Conservation (phyloP, 1,140 invertebrate species). For the Diplogasteroides magnus region DNA sequence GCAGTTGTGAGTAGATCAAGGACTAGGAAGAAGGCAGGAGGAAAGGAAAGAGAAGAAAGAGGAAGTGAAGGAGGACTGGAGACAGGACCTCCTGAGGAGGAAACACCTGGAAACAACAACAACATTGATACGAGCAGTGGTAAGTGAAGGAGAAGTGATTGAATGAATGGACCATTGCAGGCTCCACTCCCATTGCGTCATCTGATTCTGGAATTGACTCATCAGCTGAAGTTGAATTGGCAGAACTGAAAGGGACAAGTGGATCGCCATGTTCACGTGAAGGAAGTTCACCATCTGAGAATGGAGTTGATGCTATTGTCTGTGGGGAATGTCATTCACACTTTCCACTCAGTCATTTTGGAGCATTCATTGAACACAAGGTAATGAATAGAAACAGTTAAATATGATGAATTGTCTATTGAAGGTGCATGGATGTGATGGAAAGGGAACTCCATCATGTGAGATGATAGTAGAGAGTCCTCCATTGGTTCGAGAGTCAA, state of each 20-base stretch:
- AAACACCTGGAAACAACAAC: background rate
- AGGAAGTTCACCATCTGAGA: constrained; percentile 3
- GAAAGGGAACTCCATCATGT: constrained; percentile 36
- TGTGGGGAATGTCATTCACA: constrained; percentile 44
- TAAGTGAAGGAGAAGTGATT: background rate
- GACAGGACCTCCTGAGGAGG: background rate
- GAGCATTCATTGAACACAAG: constrained; percentile 50
- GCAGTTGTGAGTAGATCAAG: background rate
- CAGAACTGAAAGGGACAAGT: constrained; percentile 1
- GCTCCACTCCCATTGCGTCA: constrained; percentile 47
- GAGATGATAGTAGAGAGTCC: constrained; percentile 28
- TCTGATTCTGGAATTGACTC: constrained; percentile 48
- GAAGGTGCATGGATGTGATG: constrained; percentile 35
- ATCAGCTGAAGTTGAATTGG: constrained; percentile 21
- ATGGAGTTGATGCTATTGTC: constrained; percentile 39
- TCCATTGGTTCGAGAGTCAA: constrained; percentile 22
- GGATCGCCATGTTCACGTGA: constrained; percentile 11
- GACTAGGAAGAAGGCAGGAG: background rate
- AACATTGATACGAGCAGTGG: background rate
- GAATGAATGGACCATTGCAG: constrained; percentile 6
- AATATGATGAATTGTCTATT: background rate
- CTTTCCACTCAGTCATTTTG: constrained; percentile 42
- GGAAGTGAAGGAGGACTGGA: background rate
- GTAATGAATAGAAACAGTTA: constrained; percentile 17
- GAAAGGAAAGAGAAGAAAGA: background rate